These are phyloP conservation scores for Dicrostonyx torquatus DNA, from an alignment of 2,797 vertebrate genomes.

Conservation along the genomic window DNA sequence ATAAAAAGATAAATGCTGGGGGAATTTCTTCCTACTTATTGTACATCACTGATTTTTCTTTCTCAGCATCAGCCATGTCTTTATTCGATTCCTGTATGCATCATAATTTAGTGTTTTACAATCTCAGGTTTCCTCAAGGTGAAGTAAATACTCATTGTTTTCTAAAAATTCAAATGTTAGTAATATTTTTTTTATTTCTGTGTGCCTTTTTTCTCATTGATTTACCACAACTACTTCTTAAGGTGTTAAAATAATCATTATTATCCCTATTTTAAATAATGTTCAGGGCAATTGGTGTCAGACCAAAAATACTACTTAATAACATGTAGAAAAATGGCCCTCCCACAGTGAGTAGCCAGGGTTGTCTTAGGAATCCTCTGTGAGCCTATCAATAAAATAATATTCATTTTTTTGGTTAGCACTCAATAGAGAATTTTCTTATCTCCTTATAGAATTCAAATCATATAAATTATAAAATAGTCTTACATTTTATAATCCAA, in stretches of 20 bases:
- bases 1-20: background rate
- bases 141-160: background rate
- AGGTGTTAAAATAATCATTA: background rate
- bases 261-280: background rate
- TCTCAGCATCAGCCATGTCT: background rate
- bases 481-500: background rate
- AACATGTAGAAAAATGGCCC: background rate
- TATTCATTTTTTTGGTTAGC: background rate
- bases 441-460: background rate
- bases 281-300: background rate
- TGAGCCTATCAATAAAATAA: background rate
- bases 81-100: background rate
- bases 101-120: constrained; percentile 7
- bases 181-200: background rate
- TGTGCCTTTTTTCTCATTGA: background rate
- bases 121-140: constrained; percentile 8
- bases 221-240: background rate
- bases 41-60: background rate
- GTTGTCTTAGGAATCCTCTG: background rate
- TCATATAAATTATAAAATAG: background rate
- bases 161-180: constrained; percentile 24
- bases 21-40: background rate
- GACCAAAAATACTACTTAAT: background rate
- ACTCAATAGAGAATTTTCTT: background rate
- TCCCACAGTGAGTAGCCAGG: background rate